Percentiles rank a stretch among this genome's conserved stretches.
Evolutionary conservation across 2,797 vertebrate species (phyloP).

Genomic region (Vireo griseus): DNA sequence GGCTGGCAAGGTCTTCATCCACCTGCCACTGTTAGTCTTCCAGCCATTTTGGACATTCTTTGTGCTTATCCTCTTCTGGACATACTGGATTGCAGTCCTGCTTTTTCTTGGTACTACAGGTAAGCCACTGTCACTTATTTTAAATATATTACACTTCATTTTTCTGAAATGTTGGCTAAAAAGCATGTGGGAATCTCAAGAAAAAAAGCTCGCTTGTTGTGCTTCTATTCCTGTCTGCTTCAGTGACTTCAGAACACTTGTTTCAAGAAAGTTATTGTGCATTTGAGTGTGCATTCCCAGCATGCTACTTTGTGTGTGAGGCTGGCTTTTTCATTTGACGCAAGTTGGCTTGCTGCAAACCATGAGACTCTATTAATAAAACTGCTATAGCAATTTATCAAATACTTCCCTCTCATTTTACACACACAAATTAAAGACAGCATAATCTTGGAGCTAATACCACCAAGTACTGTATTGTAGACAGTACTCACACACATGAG

Average conservation of each 20-base stretch:
- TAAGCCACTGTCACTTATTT: slow-evolving; percentile 58
- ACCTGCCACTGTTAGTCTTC: slow-evolving; percentile 90
- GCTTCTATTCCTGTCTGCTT: background rate
- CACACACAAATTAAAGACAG: background rate
- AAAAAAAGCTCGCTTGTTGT: background rate
- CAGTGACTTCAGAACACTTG: background rate
- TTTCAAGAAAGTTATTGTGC: background rate
- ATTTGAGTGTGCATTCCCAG: background rate
- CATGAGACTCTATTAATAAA: background rate
- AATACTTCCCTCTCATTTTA: background rate
- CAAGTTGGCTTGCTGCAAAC: background rate
- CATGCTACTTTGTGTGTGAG: background rate
- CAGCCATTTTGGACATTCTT: slow-evolving; percentile 96
- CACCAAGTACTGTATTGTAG: background rate
- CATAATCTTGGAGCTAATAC: background rate
- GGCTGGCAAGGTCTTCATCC: slow-evolving; percentile 95
- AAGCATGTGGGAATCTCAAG: background rate
- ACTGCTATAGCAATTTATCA: background rate
- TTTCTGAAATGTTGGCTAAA: background rate
- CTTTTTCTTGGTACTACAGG: slow-evolving; percentile 95
- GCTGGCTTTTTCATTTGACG: background rate
- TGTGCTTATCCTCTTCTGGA: slow-evolving; percentile 91
- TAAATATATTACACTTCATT: background rate
- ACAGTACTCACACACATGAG: background rate
- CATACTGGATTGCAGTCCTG: slow-evolving; percentile 92